Base-by-base conservation (phyloP, 2,888 invertebrate genomes). In the Drosophila percnosoma region DNA sequence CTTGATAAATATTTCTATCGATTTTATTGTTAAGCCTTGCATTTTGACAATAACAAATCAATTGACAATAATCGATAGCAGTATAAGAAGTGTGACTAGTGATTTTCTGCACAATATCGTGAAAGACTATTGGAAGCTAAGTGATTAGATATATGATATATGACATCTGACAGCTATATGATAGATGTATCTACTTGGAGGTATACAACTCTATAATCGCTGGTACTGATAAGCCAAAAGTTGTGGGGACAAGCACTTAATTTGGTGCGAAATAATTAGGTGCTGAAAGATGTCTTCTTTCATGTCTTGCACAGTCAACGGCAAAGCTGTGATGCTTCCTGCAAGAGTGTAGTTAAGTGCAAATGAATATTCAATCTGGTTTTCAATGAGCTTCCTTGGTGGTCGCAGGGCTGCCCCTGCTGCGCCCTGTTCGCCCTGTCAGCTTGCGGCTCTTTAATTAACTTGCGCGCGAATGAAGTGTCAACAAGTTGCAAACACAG, bases 391-490 rank as follows among this genome's bases (percentile, higher is more conserved):
- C 21, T 59, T 27, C 60, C n/a, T 48, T 51, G 83, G 76, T 80
- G 83, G 80, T 83, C 80, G 51, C 57, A 29, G 48, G 13, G 52
- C 60, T 51, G 36, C 58, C 34, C 11, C 5, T 31, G 31, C 31
- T 27, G 0, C 27, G 27, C 27, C 27, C 31, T 0, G 33, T 48
- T 67, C 31, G 65, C 48, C 6, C 34, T 65, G 66, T 42, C 51
- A 49, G 29, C 38, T 62, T 54, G 69, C 29, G 52, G 77, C 62
- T 74, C 78, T 91, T 92, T 91, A 92, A 91, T 92, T 91, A 91
- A 91, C 91, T 91, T 87, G 89, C 92, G 87, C 87, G 83, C 91
- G 92, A 91, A 88, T 90, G 89, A 92, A 91, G 91, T 92, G 92
- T 92, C 91, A 92, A 91, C 87, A 91, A 91, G 91, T 90, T 89